Percentiles rank a stretch among this genome's conserved stretches.
Evolutionary conservation across 2,113 vertebrate species (phyloP).

Genomic region (Monopterus albus): DNA sequence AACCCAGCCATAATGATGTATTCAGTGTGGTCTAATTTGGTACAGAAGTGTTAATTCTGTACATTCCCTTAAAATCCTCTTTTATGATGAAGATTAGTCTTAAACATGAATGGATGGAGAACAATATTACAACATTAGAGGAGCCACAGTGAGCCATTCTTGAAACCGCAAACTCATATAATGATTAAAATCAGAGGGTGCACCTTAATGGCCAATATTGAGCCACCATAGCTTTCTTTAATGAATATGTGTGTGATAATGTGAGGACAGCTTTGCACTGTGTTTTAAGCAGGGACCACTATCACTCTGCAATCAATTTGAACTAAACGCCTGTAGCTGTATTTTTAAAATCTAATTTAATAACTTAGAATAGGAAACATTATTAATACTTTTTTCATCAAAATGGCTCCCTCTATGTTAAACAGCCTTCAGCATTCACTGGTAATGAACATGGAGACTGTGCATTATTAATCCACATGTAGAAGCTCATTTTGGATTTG

Average conservation of each 20-base stretch:
- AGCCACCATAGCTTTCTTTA: constrained; percentile 76
- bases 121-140: constrained; percentile 71
- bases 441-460: constrained; percentile 96
- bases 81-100: constrained; percentile 79
- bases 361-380: constrained; percentile 99
- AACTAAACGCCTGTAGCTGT: constrained; percentile 96
- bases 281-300: constrained; percentile 92
- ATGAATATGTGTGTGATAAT: constrained; percentile 77
- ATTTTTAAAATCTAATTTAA: constrained; percentile 99
- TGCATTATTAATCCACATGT: constrained; percentile 97
- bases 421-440: constrained; percentile 98
- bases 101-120: constrained; percentile 72
- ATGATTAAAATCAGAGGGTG: constrained; percentile 83
- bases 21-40: constrained; percentile 79
- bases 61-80: constrained; percentile 63
- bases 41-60: constrained; percentile 73
- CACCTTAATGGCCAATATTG: constrained; percentile 79
- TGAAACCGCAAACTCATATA: constrained; percentile 76
- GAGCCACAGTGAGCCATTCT: constrained; percentile 68
- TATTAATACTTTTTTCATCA: constrained; percentile 99
- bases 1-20: constrained; percentile 64
- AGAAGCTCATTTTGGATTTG: constrained; percentile 95
- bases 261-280: constrained; percentile 57
- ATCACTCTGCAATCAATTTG: constrained; percentile 98
- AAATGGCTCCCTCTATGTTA: constrained; percentile 96